Base-by-base conservation (phyloP, 2,113 vertebrate genomes). In the Oncorhynchus nerka region DNA sequence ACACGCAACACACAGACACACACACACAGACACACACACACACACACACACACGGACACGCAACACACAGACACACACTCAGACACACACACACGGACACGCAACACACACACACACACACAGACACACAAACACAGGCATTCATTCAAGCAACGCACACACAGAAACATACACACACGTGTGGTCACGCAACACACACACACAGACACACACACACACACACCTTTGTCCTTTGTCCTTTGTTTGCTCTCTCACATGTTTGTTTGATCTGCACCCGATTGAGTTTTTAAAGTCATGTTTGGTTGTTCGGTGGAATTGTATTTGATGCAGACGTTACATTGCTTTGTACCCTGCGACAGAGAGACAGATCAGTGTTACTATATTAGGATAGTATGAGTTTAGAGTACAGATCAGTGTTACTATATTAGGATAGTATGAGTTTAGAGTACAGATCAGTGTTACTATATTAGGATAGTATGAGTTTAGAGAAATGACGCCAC, bases 341-440 rank as follows among this genome's bases (percentile, higher is more conserved):
- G 15, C 81, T 84, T 88, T 85, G 75, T 81, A 78, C 83, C 66
- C 80, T 30, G 64, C 74, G 72, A 84, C 83, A 83, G 73, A 83
- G 67, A 69, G 79, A 81, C 75, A 39, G 1, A 39, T 39, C 8
- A 9, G 0, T 39, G 39, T 9, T 39, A 9, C 39, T 39, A 39
- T 39, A 9, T 9, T 39, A 9, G 0, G 8, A 39, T 39, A 39
- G 39, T 9, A 39, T 39, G 8, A 39, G 0, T 2, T 39, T 39
- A 39, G 39, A 39, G 0, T 39, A 81, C 75, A 39, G 1, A 39
- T 39, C 8, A 9, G 0, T 9, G 39, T 9, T 39, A 9, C 39
- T 39, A 39, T 39, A 39, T 39, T 39, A 39, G 0, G 7, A 39
- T 8, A 39, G 34, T 8, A 39, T 39, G 7, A 39, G 0, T 6